phyloP scores from a whole-genome alignment of 2,797 vertebrate genomes.

The Schizothorax lantsangensis region DNA sequence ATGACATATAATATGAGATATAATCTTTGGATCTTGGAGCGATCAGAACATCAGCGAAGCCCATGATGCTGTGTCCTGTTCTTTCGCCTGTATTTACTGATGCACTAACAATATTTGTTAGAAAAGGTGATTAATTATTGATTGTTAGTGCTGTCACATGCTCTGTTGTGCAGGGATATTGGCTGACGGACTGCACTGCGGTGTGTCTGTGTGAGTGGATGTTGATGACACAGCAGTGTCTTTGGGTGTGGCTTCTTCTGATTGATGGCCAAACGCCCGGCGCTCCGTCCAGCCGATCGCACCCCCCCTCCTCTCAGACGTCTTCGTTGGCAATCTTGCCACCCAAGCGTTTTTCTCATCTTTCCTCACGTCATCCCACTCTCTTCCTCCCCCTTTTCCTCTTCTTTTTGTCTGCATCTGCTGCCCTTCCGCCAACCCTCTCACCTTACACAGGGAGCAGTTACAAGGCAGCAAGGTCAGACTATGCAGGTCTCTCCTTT shows the following conservation, averaged over 20 bases:
- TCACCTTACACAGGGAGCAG: conserved; percentile 62
- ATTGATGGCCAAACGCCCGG: conserved; percentile 71
- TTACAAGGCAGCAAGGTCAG: conserved; percentile 80
- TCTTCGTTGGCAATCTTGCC: conserved; percentile 59
- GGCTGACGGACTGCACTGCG: conserved; percentile 57
- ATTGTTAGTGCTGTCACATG: conserved; percentile 47
- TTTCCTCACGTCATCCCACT: conserved; percentile 56
- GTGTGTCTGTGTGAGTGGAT: conserved; percentile 41
- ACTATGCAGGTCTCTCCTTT: conserved; percentile 67
- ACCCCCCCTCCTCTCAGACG: conserved; percentile 44
- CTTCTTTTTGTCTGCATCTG: conserved; percentile 56
- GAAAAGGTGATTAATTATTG: conserved; percentile 52
- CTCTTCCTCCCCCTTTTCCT: conserved; percentile 59
- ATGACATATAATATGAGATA: no score
- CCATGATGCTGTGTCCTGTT: background rate
- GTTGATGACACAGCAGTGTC: conserved; percentile 59
- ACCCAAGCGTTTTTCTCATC: conserved; percentile 13
- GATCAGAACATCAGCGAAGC: background rate
- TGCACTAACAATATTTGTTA: conserved; percentile 32
- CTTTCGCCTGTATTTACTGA: background rate
- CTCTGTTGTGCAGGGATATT: conserved; percentile 52
- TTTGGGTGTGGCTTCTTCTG: conserved; percentile 68
- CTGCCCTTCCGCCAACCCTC: conserved; percentile 66
- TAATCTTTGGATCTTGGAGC: background rate
- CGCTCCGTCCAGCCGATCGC: conserved; percentile 56